Base-by-base conservation (phyloP, 2,113 vertebrate genomes). In the Paramormyrops kingsleyae region DNA sequence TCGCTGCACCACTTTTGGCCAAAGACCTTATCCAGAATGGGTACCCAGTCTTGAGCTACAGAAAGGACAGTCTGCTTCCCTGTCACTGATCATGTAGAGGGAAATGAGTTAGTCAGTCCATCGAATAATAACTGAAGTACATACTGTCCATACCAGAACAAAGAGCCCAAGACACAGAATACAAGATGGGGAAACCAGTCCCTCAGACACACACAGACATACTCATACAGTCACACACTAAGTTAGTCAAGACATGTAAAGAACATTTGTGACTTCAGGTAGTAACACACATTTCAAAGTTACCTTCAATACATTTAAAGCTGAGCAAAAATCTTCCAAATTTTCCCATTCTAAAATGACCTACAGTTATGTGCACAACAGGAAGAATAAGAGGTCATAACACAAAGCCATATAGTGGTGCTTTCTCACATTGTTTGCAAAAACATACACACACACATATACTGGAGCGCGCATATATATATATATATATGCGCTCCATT, bases 1-100 rank as follows among this genome's bases (percentile, higher is more conserved):
- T 96, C 95, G 0, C 93, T 93, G 93, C 95, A 95, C 95, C 95
- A 96, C 92, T 95, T 95, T 94, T 95, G 95, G 8, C 95, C 95
- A 0, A 96, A 96, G 50, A 96, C 96, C 42, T 95, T 95, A 93
- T 95, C 95, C 93, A 96, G 92, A 89, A 96, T 95, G 12, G 96
- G 96, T 3, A 95, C 94, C 96, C 96, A 96, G 92, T 96, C 95
- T 92, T 96, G 96, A 8, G 96, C 89, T 87, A 94, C 92, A 0
- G 94, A 88, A 5, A 95, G 92, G 53, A 94, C 92, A 0, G 95
- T 91, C 50, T 93, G 92, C 0, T 42, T 92, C 62, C 91, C 92
- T 0, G 92, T n/a, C 80, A 92, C 94, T 93, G 89, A 27, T 27
- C 31, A 80, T 56, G 31, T 24, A n/a, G 21, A 9, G 77, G 56